A percentile compares a stretch with the other conserved stretches of the same genome.
These are phyloP conservation scores for Epinotia ramella DNA, from an alignment of 2,888 invertebrate species.

Conservation along the genomic window DNA sequence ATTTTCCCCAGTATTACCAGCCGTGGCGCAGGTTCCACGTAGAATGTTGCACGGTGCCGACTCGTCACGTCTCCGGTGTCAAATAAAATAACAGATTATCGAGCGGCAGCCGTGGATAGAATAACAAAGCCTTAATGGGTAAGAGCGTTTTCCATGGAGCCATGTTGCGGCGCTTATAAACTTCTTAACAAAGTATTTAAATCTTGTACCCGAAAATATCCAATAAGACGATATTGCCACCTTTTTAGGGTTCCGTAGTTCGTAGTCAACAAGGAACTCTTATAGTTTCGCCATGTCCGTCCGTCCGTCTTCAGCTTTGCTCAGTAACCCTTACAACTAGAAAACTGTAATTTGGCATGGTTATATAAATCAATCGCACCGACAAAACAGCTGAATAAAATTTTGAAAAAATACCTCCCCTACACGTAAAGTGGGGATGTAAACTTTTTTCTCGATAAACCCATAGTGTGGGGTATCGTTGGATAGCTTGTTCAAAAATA, in stretches of 20 bases:
- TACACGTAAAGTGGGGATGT: too few species aligned
- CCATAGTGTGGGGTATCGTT: too few species aligned
- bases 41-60: constrained; percentile 62
- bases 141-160: constrained; percentile 60
- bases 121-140: constrained; percentile 62
- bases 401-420: too few species aligned
- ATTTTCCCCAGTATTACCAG: constrained; percentile 35
- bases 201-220: constrained; percentile 48
- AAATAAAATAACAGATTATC: constrained; percentile 75
- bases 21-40: constrained; percentile 49
- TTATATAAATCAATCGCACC: too few species aligned
- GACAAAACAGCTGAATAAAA: too few species aligned
- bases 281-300: too few species aligned
- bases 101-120: constrained; percentile 62
- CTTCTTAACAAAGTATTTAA: constrained; percentile 61
- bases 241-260: neutral
- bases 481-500: too few species aligned
- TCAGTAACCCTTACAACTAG: too few species aligned
- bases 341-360: too few species aligned
- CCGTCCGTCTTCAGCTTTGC: too few species aligned
- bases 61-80: constrained; percentile 62
- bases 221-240: constrained; percentile 26
- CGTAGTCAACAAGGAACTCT: too few species aligned
- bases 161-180: constrained; percentile 60
- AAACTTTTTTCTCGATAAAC: too few species aligned